A percentile compares a stretch with the other conserved stretches of the same genome.
Conservation (phyloP, 2,888 invertebrate genomes). For the Ariolimax columbianus region DNA sequence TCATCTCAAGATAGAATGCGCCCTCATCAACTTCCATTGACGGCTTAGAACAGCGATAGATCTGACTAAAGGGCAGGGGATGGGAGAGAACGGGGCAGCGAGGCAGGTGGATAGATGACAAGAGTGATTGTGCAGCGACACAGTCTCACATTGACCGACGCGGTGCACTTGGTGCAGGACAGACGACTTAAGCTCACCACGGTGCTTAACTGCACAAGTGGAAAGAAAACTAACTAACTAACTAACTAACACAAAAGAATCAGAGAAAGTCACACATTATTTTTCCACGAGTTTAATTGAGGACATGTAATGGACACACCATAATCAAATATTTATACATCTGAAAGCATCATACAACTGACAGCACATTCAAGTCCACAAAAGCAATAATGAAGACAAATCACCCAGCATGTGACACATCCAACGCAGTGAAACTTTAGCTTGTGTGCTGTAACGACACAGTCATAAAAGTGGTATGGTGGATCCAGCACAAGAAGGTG, state of each 20-base stretch:
- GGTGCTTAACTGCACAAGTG: too few relatives aligned
- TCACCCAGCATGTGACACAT: conserved; percentile 8
- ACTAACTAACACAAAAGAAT: neutral
- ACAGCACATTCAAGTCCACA: conserved; percentile 34
- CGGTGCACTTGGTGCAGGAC: too few relatives aligned
- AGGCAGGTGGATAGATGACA: too few relatives aligned
- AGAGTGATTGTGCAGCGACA: too few relatives aligned
- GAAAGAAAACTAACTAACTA: neutral
- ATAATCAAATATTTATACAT: conserved; percentile 20
- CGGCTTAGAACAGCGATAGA: too few relatives aligned
- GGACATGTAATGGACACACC: neutral
- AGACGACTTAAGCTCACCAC: too few relatives aligned
- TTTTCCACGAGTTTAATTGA: conserved; percentile 7
- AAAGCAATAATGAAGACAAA: conserved; percentile 28
- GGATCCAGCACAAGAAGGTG: neutral
- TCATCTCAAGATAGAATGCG: too few relatives aligned
- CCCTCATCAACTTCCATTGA: too few relatives aligned
- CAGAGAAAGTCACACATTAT: neutral
- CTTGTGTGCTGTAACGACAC: neutral
- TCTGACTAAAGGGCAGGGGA: too few relatives aligned
- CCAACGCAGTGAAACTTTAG: conserved; percentile 5
- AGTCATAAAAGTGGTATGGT: neutral
- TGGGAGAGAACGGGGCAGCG: too few relatives aligned
- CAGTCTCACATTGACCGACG: too few relatives aligned
- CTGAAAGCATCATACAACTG: conserved; percentile 1